Evolutionary conservation across 2,888 invertebrate species (phyloP).

Genomic region (Melieria omissa): DNA sequence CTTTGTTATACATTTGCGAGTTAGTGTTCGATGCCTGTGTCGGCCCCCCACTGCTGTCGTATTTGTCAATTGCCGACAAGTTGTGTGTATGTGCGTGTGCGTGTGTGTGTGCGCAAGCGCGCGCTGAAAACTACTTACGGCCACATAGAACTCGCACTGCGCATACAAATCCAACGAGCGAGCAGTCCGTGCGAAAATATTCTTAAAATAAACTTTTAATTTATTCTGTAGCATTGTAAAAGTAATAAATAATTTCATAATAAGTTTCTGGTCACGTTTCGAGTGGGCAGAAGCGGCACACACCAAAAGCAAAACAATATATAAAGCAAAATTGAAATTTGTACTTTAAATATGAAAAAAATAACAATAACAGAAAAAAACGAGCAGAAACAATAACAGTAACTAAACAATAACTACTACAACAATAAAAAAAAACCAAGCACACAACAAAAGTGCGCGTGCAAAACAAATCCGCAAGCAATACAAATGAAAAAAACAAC

Average conservation of each 20-base stretch:
- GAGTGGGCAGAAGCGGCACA: not conserved
- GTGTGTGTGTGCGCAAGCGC: not conserved
- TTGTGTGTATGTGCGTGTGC: not conserved
- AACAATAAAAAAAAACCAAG: too few species aligned
- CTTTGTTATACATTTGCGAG: constrained; percentile 28
- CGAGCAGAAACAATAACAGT: too few species aligned
- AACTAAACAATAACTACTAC: too few species aligned
- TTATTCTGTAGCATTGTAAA: not conserved
- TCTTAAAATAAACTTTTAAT: not conserved
- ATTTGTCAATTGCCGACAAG: not conserved
- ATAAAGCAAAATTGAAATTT: too few species aligned
- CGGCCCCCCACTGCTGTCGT: not conserved
- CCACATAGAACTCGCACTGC: not conserved
- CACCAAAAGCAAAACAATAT: too few species aligned
- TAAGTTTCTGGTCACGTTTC: constrained; percentile 21
- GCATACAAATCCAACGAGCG: not conserved
- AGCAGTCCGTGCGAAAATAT: not conserved
- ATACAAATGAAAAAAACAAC: too few species aligned
- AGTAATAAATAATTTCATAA: constrained; percentile 4
- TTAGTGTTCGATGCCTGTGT: constrained; percentile 6
- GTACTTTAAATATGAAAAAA: too few species aligned
- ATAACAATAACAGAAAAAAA: too few species aligned
- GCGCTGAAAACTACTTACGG: too few species aligned
- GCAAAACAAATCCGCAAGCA: too few species aligned
- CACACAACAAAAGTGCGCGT: too few species aligned